These are phyloP conservation scores for Octodonta nipae DNA, from an alignment of 2,888 invertebrate genomes.

Conservation along the genomic window DNA sequence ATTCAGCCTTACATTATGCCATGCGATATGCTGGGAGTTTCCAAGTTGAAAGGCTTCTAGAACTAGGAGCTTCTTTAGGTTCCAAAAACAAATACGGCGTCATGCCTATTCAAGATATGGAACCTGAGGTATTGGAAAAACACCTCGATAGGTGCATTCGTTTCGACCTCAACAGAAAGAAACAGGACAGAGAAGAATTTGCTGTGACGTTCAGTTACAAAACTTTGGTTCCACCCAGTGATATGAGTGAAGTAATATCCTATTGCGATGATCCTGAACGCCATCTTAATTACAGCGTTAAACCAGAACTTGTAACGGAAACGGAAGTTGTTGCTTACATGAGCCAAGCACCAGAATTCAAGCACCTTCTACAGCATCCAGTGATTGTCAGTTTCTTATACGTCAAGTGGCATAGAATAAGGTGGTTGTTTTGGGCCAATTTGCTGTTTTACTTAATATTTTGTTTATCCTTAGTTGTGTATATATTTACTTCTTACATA, in stretches of 20 bases:
- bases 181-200: constrained; percentile 43
- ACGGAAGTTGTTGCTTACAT: constrained; percentile 63
- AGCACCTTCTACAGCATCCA: constrained; percentile 62
- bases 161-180: constrained; percentile 46
- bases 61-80: constrained; percentile 61
- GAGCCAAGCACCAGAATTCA: constrained; percentile 52
- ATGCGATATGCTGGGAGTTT: constrained; percentile 53
- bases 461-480: constrained; percentile 52
- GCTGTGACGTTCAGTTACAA: constrained; percentile 56
- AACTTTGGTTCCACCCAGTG: constrained; percentile 25
- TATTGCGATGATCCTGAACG: constrained; percentile 44
- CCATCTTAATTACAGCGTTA: constrained; percentile 7
- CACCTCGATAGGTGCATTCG: constrained; percentile 62
- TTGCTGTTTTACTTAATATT: constrained; percentile 57
- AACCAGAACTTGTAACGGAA: constrained; percentile 45
- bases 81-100: constrained; percentile 50
- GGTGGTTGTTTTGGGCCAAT: constrained; percentile 59
- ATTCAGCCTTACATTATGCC: constrained; percentile 52
- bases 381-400: constrained; percentile 66
- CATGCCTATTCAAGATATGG: constrained; percentile 59
- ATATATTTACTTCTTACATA: constrained; percentile 53
- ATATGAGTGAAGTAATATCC: neutral
- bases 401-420: constrained; percentile 68
- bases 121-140: constrained; percentile 52
- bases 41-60: constrained; percentile 48